These are phyloP conservation scores for Hippocampus comes DNA, from an alignment of 2,113 vertebrate species.

Conservation along the genomic window DNA sequence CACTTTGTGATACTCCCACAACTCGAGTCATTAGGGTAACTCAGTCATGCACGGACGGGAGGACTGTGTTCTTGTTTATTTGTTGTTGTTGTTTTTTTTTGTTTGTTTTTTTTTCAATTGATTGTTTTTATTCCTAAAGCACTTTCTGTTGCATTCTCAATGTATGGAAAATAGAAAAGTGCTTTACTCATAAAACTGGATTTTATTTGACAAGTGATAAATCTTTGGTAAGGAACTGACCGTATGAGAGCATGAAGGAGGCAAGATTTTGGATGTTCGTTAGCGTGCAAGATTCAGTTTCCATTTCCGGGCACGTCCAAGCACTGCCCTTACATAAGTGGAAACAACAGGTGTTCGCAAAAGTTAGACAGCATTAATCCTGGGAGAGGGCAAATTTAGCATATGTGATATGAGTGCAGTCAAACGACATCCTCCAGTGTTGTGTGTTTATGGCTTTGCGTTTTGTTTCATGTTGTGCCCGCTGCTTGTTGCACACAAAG, in stretches of 20 bases:
- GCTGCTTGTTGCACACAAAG: constrained; percentile 28
- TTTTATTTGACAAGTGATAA: too few relatives aligned
- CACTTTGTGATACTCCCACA: too few relatives aligned
- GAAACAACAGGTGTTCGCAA: constrained; percentile 57
- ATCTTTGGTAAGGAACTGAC: constrained; percentile 1
- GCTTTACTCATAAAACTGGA: too few relatives aligned
- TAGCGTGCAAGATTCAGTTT: constrained; percentile 37
- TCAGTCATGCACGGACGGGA: too few relatives aligned
- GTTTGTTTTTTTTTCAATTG: too few relatives aligned
- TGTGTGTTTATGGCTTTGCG: constrained; percentile 35
- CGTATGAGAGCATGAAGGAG: constrained; percentile 4
- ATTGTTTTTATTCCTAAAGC: too few relatives aligned
- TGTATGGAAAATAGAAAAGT: too few relatives aligned
- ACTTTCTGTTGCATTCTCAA: too few relatives aligned
- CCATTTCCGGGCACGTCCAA: constrained; percentile 44
- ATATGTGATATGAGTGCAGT: constrained; percentile 42
- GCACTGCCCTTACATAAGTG: constrained; percentile 48
- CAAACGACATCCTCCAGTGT: constrained; percentile 27
- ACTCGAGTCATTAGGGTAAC: too few relatives aligned
- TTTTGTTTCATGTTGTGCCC: constrained; percentile 51
- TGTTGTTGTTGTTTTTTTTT: too few relatives aligned
- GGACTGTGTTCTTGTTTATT: too few relatives aligned
- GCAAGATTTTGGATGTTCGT: constrained; percentile 25
- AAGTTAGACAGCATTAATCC: constrained; percentile 35
- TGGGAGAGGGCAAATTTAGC: constrained; percentile 18